Base-by-base conservation (phyloP, 2,888 invertebrate genomes). In the Trilocha varians region DNA sequence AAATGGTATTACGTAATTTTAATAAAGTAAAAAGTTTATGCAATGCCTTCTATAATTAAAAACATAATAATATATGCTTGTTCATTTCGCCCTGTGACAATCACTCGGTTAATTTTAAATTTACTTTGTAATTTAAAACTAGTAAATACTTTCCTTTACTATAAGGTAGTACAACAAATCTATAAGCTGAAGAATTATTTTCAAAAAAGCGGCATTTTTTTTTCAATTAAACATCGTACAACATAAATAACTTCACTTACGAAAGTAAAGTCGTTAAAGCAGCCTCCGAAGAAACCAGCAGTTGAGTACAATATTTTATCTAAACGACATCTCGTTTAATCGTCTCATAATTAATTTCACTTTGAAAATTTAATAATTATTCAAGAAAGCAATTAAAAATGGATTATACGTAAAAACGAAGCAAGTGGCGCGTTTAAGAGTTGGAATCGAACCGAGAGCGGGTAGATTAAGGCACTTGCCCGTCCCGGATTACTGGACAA, bases 361-460 rank as follows among this genome's bases (percentile, higher is more conserved):
- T 73, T 77, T 66, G 68, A 73, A 70, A 77, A 70, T 78, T 76
- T 71, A 71, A 78, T 77, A 75, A 75, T 68, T 59, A 61, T 55
- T 62, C 62, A 65, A 59, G 62, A 65, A 71, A 71, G 73, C 78
- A 83, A 84, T 85, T 80, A 82, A 84, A 84, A 80, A 61, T 67
- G 80, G 84, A 84, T 85, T 83, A 84, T 74, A 71, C 58, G 70
- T 78, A 78, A 83, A 82, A 82, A 79, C 76, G 66, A 75, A 74
- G 65, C 69, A 72, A 83, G 71, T 75, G 66, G 68, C 64, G 65
- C 68, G 66, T 79, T 80, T 71, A 70, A 71, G 76, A 78, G 75
- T 80, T 57, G 70, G 66, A 78, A 78, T 83, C 73, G 76, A 74
- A 78, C 66, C 59, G 65, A 63, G 67, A 72, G 75, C 64, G 73